Conservation (phyloP, 1,140 invertebrate species). For the Euglossa dilemma region DNA sequence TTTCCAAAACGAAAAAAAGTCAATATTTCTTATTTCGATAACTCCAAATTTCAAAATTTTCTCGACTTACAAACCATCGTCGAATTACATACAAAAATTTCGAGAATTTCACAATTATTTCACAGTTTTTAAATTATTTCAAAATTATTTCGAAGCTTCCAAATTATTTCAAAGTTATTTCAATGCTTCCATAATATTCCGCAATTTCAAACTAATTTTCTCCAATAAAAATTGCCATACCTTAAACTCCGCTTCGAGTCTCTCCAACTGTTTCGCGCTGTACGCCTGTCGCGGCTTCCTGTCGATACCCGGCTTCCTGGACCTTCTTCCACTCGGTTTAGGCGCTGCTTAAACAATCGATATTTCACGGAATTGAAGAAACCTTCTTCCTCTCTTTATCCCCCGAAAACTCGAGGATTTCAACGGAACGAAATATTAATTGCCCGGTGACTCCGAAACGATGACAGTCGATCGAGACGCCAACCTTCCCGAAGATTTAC, state of each 20-base stretch:
- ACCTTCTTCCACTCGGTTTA: slow-evolving; percentile 89
- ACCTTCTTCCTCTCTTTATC: neutral
- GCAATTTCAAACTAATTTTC: too few relatives aligned
- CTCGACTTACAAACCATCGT: too few relatives aligned
- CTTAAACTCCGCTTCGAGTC: slow-evolving; percentile 96
- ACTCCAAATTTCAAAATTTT: too few relatives aligned
- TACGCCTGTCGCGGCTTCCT: slow-evolving; percentile 97
- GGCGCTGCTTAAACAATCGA: slow-evolving; percentile 84
- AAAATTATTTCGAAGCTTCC: too few relatives aligned
- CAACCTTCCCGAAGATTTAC: slow-evolving; percentile 56
- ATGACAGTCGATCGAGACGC: slow-evolving; percentile 30
- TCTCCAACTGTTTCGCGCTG: slow-evolving; percentile 95
- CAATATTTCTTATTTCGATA: too few relatives aligned
- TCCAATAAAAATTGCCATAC: slow-evolving; percentile 74
- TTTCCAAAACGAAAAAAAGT: too few relatives aligned
- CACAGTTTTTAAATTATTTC: too few relatives aligned
- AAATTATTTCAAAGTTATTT: too few relatives aligned
- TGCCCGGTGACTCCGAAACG: neutral
- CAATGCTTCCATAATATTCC: too few relatives aligned
- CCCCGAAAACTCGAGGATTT: neutral
- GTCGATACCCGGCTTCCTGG: slow-evolving; percentile 92
- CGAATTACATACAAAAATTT: too few relatives aligned
- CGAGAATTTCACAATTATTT: too few relatives aligned
- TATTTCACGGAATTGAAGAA: neutral
- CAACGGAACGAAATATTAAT: slow-evolving; percentile 13